Percentiles rank a stretch among this genome's conserved stretches.
phyloP scores from a whole-genome alignment of 2,113 vertebrate species.

The Scomber japonicus region DNA sequence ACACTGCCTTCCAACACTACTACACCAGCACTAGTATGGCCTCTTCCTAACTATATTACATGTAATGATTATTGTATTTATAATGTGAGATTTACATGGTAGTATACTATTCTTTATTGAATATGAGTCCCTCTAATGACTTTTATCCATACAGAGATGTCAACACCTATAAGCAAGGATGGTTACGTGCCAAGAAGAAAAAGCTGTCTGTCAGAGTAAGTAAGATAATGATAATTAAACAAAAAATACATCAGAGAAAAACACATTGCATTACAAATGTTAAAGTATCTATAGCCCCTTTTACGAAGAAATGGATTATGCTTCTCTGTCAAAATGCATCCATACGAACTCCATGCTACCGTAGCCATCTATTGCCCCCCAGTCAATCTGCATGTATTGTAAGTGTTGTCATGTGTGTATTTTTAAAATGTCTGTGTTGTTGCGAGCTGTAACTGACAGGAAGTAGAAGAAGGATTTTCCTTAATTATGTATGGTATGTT shows the following conservation, averaged over 20 bases:
- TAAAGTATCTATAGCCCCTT: too few relatives aligned
- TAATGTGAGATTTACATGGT: background rate
- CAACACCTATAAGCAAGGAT: background rate
- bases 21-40: slow-evolving; percentile 78
- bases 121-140: background rate
- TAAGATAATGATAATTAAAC: background rate
- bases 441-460: background rate
- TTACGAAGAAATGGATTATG: too few relatives aligned
- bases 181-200: background rate
- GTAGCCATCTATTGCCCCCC: too few relatives aligned
- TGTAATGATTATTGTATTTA: background rate
- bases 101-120: background rate
- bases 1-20: slow-evolving; percentile 89
- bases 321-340: too few relatives aligned
- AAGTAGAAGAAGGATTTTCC: background rate
- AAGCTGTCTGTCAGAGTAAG: slow-evolving; percentile 42
- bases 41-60: background rate
- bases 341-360: too few relatives aligned
- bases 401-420: too few relatives aligned
- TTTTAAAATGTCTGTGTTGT: background rate
- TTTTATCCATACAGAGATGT: slow-evolving; percentile 6
- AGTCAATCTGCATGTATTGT: background rate
- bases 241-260: background rate
- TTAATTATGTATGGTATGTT: background rate
- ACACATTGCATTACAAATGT: too few relatives aligned